Base-by-base conservation (phyloP, 1,140 invertebrate genomes). In the Cydia pomonella region DNA sequence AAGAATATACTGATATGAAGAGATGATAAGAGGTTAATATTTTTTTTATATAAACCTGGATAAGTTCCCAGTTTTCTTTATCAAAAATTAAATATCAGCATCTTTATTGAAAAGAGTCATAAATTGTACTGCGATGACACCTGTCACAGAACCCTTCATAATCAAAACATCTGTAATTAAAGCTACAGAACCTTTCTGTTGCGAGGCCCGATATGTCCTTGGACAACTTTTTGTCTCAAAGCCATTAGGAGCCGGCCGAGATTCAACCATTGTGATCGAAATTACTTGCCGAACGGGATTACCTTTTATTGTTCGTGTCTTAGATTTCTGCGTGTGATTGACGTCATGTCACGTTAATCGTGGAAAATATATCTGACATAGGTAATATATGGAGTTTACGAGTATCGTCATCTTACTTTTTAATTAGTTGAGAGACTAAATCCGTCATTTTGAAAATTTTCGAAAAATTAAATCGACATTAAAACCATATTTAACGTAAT, bases 221-320 rank as follows among this genome's bases (percentile, higher is more conserved):
- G 53, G 6, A 9, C 21, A 23, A 23, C 18, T 59, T 59, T 59
- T 59, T 59, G 53, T 59, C 53, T 23, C 18, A 3, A 59, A 59
- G 21, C 10, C 53, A 59, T 59, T 59, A 59, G 47, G 47, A 59
- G 53, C 3, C 50, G 21, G 18, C 18, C 53, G 53, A 23, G 53
- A 21, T 59, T 59, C 53, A 9, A 10, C 18, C 21, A 59, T 59
- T 59, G 53, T 59, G 53, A 59, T 59, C 53, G 53, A 23, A 59
- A 59, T 59, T 59, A 59, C 53, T 59, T 23, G 53, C 53, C 7
- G 18, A 59, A 59, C 7, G 18, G 10, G 53, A 59, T 59, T 59
- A 59, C 53, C 53, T 59, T 23, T 59, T 59, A 59, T 23, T 59
- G 53, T 59, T 7, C 5, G 6, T 59, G 53, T 10, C 53, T 59